Conservation (phyloP, 2,797 vertebrate species). For the Florisuga fusca region DNA sequence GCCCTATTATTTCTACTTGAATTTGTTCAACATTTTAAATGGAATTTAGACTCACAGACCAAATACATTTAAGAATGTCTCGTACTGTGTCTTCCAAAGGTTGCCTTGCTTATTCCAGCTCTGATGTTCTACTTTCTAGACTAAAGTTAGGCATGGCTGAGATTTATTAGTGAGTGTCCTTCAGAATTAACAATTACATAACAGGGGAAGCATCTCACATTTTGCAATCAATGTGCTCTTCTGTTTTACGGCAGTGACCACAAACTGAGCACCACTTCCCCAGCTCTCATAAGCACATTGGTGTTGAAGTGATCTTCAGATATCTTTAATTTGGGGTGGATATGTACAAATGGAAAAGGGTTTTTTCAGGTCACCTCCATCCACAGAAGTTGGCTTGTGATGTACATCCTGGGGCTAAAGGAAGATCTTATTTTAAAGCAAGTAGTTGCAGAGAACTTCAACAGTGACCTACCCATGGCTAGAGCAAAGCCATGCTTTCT, state of each 20-base stretch:
- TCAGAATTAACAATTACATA: neutral
- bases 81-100: neutral
- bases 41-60: neutral
- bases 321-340: neutral
- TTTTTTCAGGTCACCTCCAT: neutral
- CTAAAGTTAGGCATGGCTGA: neutral
- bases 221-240: accelerated
- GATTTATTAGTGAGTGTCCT: neutral
- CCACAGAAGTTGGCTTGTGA: neutral
- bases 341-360: neutral
- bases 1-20: neutral
- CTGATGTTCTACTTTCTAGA: neutral
- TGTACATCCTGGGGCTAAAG: accelerated
- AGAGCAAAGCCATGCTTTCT: neutral
- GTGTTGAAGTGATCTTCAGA: neutral
- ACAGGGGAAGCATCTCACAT: neutral
- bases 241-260: neutral
- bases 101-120: neutral
- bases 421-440: neutral
- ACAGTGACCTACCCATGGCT: neutral
- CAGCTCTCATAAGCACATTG: neutral
- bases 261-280: neutral
- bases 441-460: neutral
- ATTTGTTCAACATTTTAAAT: neutral
- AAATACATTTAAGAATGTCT: neutral